Conservation (phyloP, 2,888 invertebrate species). For the Drosophila mettleri region DNA sequence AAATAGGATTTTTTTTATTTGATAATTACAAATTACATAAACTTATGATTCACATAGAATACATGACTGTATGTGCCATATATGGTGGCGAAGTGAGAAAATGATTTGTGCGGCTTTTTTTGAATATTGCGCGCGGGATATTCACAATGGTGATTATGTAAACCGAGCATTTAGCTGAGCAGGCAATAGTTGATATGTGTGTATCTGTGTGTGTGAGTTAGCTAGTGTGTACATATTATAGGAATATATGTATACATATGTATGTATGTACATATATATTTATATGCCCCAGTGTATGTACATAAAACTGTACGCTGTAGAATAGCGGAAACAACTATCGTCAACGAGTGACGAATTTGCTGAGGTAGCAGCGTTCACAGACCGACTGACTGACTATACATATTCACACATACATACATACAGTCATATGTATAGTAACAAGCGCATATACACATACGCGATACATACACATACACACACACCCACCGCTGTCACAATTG, state of each 20-base stretch:
- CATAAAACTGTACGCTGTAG: conserved; percentile 23
- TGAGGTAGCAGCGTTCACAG: conserved; percentile 65
- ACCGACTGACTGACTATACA: conserved; percentile 66
- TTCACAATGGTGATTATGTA: conserved; percentile 65
- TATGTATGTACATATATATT: neutral
- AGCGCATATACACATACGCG: conserved; percentile 11
- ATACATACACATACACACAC: conserved; percentile 21
- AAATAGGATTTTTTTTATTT: neutral
- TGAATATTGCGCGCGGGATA: conserved; percentile 51
- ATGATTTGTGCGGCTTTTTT: conserved; percentile 22
- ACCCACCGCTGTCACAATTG: conserved; percentile 14
- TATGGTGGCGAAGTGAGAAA: conserved; percentile 3
- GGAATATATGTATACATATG: conserved; percentile 9
- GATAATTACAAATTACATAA: neutral
- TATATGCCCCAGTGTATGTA: neutral
- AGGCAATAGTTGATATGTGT: conserved; percentile 22
- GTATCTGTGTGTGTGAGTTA: neutral
- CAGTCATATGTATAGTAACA: conserved; percentile 11
- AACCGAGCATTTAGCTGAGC: conserved; percentile 47
- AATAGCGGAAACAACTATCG: conserved; percentile 38
- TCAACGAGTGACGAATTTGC: conserved; percentile 67
- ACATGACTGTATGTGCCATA: neutral
- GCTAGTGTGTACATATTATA: conserved; percentile 28
- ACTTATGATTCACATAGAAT: neutral
- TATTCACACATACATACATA: conserved; percentile 26